Conservation (phyloP, 2,888 invertebrate genomes). For the Athalia rosae region DNA sequence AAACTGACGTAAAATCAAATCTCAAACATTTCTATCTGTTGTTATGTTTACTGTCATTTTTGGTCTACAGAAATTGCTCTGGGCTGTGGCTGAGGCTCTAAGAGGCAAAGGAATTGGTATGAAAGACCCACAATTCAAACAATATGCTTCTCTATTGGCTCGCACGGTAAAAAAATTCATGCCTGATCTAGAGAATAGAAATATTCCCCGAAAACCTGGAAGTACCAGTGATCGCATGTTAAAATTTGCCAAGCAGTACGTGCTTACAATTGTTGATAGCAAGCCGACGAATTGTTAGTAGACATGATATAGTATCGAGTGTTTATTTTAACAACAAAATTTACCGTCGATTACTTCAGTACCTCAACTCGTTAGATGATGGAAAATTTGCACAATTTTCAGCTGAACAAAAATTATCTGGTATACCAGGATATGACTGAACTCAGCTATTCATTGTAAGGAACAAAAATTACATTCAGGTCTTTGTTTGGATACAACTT, state of each 20-base stretch:
- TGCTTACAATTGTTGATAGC: slow-evolving; percentile 64
- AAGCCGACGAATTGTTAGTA: slow-evolving; percentile 48
- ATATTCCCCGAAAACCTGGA: slow-evolving; percentile 74
- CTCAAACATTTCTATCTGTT: background rate
- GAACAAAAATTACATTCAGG: background rate
- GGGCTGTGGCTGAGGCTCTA: slow-evolving; percentile 88
- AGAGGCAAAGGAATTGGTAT: slow-evolving; percentile 82
- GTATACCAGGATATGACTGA: background rate
- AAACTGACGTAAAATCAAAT: background rate
- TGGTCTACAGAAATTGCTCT: slow-evolving; percentile 81
- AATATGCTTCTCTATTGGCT: slow-evolving; percentile 81
- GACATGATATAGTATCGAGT: slow-evolving; percentile 35
- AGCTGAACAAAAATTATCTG: background rate
- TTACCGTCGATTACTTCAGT: background rate
- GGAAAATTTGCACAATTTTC: slow-evolving; percentile 20
- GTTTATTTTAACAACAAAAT: slow-evolving; percentile 20
- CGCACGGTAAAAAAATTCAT: slow-evolving; percentile 81
- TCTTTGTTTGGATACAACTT: background rate
- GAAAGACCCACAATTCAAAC: slow-evolving; percentile 82
- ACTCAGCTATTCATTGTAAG: background rate
- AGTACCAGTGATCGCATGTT: slow-evolving; percentile 86
- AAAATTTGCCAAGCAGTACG: slow-evolving; percentile 74
- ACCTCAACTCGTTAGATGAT: background rate
- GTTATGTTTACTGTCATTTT: slow-evolving; percentile 31
- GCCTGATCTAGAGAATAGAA: slow-evolving; percentile 75